These are phyloP conservation scores for Geococcyx californianus DNA, from an alignment of 2,113 vertebrate species.

Conservation along the genomic window DNA sequence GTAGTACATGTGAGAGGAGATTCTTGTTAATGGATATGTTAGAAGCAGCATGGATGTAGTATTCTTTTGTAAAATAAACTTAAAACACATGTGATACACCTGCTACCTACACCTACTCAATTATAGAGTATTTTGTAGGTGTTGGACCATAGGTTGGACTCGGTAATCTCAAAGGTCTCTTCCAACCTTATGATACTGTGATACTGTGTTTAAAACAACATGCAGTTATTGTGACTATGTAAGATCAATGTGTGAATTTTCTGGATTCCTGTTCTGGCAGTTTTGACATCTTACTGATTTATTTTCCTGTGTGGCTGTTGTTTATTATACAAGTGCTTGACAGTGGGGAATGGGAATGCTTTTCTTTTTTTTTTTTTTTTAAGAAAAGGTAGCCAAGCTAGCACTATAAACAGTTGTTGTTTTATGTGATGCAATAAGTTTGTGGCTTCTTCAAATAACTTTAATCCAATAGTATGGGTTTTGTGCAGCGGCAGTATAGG, in stretches of 20 bases:
- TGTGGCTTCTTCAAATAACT: not conserved
- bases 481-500: not conserved
- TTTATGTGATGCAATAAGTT: not conserved
- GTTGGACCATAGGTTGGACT: too few species aligned
- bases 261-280: not conserved
- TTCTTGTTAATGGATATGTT: not conserved
- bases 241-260: not conserved
- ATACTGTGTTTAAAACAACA: not conserved
- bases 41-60: not conserved
- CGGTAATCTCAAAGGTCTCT: too few species aligned
- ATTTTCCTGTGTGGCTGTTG: not conserved
- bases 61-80: not conserved
- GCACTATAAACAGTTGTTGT: not conserved
- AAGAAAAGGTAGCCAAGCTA: too few species aligned
- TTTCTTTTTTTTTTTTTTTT: too few species aligned
- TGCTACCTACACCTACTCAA: too few species aligned
- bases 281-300: not conserved
- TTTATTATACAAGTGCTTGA: not conserved
- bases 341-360: not conserved
- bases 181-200: too few species aligned
- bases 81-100: not conserved
- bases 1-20: not conserved
- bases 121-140: too few species aligned
- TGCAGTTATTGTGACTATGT: not conserved
- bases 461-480: too few species aligned